These are phyloP conservation scores for Drosophila nigromelanica DNA, from an alignment of 1,140 invertebrate species.

Conservation along the genomic window DNA sequence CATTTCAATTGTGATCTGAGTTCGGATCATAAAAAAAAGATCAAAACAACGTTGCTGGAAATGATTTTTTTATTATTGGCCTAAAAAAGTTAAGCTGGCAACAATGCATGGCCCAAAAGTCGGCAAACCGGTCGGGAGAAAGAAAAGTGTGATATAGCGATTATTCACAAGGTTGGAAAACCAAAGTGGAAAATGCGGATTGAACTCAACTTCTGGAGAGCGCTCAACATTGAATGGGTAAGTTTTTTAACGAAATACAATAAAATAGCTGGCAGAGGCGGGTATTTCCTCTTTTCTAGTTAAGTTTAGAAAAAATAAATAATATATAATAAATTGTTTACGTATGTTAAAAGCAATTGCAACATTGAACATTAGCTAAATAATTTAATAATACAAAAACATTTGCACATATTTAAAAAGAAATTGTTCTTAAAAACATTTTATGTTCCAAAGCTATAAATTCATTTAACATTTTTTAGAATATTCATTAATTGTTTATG, in stretches of 20 bases:
- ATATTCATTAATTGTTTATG: too few relatives aligned
- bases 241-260: not conserved
- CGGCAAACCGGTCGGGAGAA: not conserved
- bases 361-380: too few relatives aligned
- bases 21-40: conserved; percentile 67
- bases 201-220: not conserved
- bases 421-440: too few relatives aligned
- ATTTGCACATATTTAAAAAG: too few relatives aligned
- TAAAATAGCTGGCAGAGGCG: not conserved
- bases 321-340: too few relatives aligned
- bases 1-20: conserved; percentile 27
- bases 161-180: conserved; percentile 29
- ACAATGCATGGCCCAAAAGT: conserved; percentile 46
- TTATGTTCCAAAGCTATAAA: too few relatives aligned
- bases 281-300: too few relatives aligned
- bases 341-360: too few relatives aligned
- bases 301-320: too few relatives aligned
- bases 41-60: conserved; percentile 30
- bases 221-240: not conserved
- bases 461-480: too few relatives aligned
- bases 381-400: too few relatives aligned
- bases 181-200: not conserved
- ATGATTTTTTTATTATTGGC: conserved; percentile 71
- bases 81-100: conserved; percentile 55
- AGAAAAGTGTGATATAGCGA: conserved; percentile 7